phyloP scores from a whole-genome alignment of 2,797 vertebrate species.

The Microchirus variegatus region DNA sequence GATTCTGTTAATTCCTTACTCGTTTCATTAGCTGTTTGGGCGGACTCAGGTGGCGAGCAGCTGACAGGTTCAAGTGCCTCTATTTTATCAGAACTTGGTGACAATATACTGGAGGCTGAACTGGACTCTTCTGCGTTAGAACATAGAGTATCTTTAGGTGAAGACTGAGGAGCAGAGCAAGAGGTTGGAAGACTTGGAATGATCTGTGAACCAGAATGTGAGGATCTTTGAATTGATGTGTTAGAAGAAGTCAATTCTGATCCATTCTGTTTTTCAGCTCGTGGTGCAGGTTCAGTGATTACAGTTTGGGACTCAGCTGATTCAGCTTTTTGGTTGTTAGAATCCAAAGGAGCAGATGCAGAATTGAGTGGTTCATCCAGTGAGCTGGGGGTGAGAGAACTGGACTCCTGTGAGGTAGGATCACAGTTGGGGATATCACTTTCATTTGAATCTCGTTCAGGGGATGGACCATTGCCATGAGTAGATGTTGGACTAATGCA shows the following conservation, averaged over 20 bases:
- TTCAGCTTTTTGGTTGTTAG: slow-evolving; percentile 7
- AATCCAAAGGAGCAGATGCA: slow-evolving; percentile 1
- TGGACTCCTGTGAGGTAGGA: slow-evolving; percentile 29
- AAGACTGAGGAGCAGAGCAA: slow-evolving; percentile 1
- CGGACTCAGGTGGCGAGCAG: slow-evolving; percentile 4
- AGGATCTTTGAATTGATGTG: slow-evolving; percentile 5
- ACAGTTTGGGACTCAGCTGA: slow-evolving; percentile 16
- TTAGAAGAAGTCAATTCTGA: slow-evolving; percentile 10
- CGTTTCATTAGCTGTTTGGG: slow-evolving; percentile 1
- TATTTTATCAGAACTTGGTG: slow-evolving; percentile 17
- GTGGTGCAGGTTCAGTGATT: neutral
- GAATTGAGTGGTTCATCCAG: slow-evolving; percentile 5
- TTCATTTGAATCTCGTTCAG: slow-evolving; percentile 23
- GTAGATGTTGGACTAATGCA: slow-evolving; percentile 7
- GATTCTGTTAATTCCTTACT: neutral
- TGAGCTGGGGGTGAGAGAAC: slow-evolving; percentile 13
- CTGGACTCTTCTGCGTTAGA: slow-evolving; percentile 16
- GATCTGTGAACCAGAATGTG: slow-evolving; percentile 21
- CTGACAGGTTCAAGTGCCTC: slow-evolving; percentile 11
- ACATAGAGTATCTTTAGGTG: slow-evolving; percentile 1
- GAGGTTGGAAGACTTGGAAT: neutral
- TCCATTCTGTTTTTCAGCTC: slow-evolving; percentile 8
- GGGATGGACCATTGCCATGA: slow-evolving; percentile 10
- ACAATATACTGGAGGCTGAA: slow-evolving; percentile 2
- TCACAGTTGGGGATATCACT: slow-evolving; percentile 16